Base-by-base conservation (phyloP, 1,140 invertebrate species). In the Oscheius sp. region DNA sequence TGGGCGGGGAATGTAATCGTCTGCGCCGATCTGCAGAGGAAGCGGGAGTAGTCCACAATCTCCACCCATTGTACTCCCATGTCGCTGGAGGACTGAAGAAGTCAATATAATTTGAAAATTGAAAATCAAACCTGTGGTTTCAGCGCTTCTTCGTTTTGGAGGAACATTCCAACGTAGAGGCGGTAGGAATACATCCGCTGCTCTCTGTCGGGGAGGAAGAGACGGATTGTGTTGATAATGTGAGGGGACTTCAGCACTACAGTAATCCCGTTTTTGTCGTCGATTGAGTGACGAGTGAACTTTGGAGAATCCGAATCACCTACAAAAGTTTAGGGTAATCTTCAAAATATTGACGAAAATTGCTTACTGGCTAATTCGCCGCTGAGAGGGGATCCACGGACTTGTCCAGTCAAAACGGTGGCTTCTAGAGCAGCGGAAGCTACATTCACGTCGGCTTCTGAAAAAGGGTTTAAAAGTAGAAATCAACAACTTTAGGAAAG, bases 11-110 rank as follows among this genome's bases (percentile, higher is more conserved):
- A 98, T 86, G 93, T 94, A 28, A 98, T 89, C 84, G 90, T 91
- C 87, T 99, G 95, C 93, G 94, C 97, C n/a, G 93, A 96, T 65
- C 95, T 89, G 81, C 95, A 98, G 84, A 91, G 90, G 86, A 91
- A 95, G 63, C 90, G 87, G 64, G 91, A 91, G 86, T 98, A 91
- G 86, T 98, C 94, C 45, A 96, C 89, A 32, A 97, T 90, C 73
- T 90, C 89, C 67, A 92, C 89, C 93, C 95, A 98, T 96, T 91
- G 85, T 92, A 91, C 85, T 93, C 90, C 93, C 87, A 96, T 92
- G 0, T 3, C 95, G 91, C 86, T 98, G 94, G 73, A 99, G 90
- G 81, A 90, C 96, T 85, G 97, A 97, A 0, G 93, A 94, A 87
- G 97, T 97, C 29, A 85, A 85, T 64, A 32, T 31, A 72, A 38